Evolutionary conservation across 2,888 invertebrate species (phyloP).

Genomic region (Cheilosia vulpina): DNA sequence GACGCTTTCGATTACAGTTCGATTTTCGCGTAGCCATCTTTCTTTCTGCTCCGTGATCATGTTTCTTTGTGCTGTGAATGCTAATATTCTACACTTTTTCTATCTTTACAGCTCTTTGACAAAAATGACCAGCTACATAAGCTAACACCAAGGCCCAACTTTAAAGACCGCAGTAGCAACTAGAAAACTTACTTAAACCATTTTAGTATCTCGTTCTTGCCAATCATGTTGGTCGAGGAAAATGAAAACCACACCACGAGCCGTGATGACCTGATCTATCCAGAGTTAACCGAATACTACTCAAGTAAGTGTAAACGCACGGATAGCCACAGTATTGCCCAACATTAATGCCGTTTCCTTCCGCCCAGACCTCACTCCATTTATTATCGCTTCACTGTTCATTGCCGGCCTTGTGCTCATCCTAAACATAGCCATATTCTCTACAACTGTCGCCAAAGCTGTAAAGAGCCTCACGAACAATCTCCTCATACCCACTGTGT

Average conservation of each 20-base stretch:
- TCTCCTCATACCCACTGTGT: conserved; percentile 77
- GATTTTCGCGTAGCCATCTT: no score
- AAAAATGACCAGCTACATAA: conserved; percentile 6
- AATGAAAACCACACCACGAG: conserved; percentile 10
- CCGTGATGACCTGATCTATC: conserved; percentile 74
- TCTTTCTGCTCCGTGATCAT: no score
- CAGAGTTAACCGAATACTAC: conserved; percentile 80
- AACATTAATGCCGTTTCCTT: conserved; percentile 8
- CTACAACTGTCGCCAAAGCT: conserved; percentile 78
- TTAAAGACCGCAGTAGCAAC: not conserved
- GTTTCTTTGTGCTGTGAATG: no score
- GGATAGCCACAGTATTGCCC: not conserved
- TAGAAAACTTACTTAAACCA: not conserved
- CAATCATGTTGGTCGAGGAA: conserved; percentile 20
- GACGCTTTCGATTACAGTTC: no score
- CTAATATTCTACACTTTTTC: not conserved
- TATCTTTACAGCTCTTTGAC: not conserved
- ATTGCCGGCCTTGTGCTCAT: conserved; percentile 79
- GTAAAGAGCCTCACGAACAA: conserved; percentile 77
- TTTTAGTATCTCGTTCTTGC: not conserved
- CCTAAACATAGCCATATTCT: conserved; percentile 80
- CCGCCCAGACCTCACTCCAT: conserved; percentile 80
- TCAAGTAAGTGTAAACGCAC: conserved; percentile 77
- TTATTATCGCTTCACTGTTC: conserved; percentile 80
- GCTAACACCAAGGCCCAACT: not conserved